Conservation (phyloP, 2,888 invertebrate species). For the Cactoblastis cactorum region DNA sequence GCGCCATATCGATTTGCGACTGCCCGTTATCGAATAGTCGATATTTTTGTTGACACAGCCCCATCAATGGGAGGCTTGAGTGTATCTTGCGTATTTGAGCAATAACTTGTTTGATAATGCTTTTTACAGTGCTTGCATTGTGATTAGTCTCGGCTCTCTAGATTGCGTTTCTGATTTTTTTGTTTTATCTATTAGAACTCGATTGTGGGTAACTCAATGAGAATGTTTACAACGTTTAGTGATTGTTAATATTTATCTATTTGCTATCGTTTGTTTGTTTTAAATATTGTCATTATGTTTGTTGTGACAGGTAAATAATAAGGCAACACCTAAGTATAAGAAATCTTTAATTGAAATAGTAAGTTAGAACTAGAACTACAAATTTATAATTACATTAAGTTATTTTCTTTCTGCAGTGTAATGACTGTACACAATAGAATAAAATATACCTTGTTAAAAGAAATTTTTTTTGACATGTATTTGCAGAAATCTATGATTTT, state of each 20-base stretch:
- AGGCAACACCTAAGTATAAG: not conserved
- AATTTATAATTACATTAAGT: too few species aligned
- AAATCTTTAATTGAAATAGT: too few species aligned
- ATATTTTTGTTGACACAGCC: conserved; percentile 67
- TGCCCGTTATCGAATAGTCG: conserved; percentile 67
- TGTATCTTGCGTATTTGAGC: conserved; percentile 73
- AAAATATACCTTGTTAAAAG: too few species aligned
- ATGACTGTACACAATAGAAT: too few species aligned
- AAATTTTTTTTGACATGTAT: too few species aligned
- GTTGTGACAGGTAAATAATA: not conserved
- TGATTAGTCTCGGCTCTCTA: conserved; percentile 59
- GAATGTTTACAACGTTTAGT: conserved; percentile 22
- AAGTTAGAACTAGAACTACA: too few species aligned
- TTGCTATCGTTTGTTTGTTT: conserved; percentile 11
- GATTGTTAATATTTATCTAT: conserved; percentile 16
- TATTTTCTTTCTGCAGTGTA: too few species aligned
- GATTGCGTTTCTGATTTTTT: conserved; percentile 53
- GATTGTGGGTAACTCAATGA: conserved; percentile 33
- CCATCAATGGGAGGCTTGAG: conserved; percentile 68
- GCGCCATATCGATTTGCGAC: conserved; percentile 66
- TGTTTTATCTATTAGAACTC: conserved; percentile 47
- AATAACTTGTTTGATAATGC: conserved; percentile 72
- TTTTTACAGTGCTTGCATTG: conserved; percentile 60
- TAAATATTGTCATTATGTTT: not conserved
- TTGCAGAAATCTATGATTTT: too few species aligned